A percentile compares a stretch with the other conserved stretches of the same genome.
phyloP scores from a whole-genome alignment of 2,113 vertebrate species.

The Boulengeromyrus knoepffleri region DNA sequence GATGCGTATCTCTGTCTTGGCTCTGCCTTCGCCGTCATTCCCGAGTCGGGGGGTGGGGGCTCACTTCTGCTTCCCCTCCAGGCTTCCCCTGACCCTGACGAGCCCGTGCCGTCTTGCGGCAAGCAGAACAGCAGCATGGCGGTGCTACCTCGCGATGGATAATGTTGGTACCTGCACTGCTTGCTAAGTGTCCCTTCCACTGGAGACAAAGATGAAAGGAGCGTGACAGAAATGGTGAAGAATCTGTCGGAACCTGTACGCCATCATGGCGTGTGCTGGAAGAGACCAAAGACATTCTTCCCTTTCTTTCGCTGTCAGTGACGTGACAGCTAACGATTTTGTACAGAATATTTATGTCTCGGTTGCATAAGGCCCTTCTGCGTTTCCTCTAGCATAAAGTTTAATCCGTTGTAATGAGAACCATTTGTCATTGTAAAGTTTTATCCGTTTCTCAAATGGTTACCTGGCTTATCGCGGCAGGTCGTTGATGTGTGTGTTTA shows the following conservation, averaged over 20 bases:
- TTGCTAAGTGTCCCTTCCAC: neutral
- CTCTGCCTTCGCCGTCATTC: neutral
- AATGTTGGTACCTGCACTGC: neutral
- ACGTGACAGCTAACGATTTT: neutral
- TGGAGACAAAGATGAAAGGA: neutral
- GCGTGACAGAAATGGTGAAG: neutral
- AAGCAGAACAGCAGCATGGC: neutral
- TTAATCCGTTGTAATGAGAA: neutral
- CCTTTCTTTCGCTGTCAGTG: neutral
- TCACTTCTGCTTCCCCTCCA: neutral
- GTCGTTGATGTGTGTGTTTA: neutral
- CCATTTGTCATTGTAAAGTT: constrained; percentile 1
- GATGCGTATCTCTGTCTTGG: neutral
- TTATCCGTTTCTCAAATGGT: neutral
- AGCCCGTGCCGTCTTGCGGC: neutral
- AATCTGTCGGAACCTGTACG: neutral
- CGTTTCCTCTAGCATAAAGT: neutral
- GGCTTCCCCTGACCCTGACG: neutral
- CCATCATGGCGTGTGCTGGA: neutral
- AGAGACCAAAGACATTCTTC: neutral
- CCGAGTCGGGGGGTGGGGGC: neutral
- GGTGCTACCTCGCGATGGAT: neutral
- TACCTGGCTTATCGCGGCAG: neutral
- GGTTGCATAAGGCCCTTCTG: neutral
- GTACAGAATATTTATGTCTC: neutral